Percentiles rank a stretch among this genome's conserved stretches.
Conservation (phyloP, 2,113 vertebrate genomes). For the Anguilla japonica region DNA sequence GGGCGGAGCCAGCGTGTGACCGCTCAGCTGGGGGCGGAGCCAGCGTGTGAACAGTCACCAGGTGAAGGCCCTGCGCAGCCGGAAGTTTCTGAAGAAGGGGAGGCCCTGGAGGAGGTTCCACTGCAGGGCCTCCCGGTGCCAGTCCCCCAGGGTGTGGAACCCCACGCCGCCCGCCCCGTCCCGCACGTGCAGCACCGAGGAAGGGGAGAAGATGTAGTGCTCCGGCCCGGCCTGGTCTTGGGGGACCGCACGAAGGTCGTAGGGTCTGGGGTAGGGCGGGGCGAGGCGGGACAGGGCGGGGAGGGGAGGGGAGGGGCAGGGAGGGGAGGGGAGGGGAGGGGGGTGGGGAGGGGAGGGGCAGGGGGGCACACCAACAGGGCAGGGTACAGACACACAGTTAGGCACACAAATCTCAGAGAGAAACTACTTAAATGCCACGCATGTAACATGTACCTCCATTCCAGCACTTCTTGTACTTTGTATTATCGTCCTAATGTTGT, state of each 20-base stretch:
- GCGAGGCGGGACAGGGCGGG: too few relatives aligned
- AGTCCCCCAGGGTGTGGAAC: conserved; percentile 62
- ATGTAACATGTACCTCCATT: too few relatives aligned
- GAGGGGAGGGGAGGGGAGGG: neutral
- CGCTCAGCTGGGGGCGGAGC: neutral
- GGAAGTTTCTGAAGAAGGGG: conserved; percentile 71
- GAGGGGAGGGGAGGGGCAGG: conserved; percentile 59
- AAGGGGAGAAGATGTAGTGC: conserved; percentile 75
- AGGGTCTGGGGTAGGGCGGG: conserved; percentile 69
- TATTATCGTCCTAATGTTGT: too few relatives aligned
- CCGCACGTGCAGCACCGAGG: conserved; percentile 70
- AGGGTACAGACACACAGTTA: conserved; percentile 1
- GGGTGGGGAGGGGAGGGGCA: too few relatives aligned
- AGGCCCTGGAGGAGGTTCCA: conserved; percentile 72
- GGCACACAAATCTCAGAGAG: neutral
- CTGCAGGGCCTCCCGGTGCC: conserved; percentile 69
- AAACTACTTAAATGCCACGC: too few relatives aligned
- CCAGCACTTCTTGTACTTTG: too few relatives aligned
- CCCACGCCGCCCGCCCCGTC: conserved; percentile 58
- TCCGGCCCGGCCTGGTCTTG: conserved; percentile 61
- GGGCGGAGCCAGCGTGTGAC: too few relatives aligned
- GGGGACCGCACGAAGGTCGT: conserved; percentile 68
- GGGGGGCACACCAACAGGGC: neutral
- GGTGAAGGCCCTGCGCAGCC: conserved; percentile 64
- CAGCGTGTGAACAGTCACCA: conserved; percentile 55